These are phyloP conservation scores for Megaceryle torquata DNA, from an alignment of 2,113 vertebrate species.

Conservation along the genomic window DNA sequence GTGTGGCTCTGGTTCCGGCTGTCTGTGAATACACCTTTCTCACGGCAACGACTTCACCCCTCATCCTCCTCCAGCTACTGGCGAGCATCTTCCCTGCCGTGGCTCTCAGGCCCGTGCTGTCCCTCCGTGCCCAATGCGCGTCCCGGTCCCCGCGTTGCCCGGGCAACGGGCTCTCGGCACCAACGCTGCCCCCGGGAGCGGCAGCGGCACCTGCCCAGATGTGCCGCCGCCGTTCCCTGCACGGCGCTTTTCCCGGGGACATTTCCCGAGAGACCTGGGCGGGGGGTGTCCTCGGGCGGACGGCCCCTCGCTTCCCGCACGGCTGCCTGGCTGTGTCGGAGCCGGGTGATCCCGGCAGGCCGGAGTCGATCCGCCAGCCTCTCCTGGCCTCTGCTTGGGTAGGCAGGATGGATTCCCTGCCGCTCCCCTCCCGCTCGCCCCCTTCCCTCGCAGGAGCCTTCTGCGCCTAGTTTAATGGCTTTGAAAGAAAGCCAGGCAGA, in stretches of 20 bases:
- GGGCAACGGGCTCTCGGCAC: conserved; percentile 71
- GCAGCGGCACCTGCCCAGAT: background rate
- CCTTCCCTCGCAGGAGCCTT: conserved; percentile 62
- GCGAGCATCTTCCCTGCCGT: background rate
- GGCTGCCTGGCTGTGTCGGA: conserved; percentile 28
- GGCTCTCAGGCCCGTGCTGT: background rate
- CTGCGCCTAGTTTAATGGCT: conserved; percentile 83
- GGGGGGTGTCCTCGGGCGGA: background rate
- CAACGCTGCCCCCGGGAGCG: background rate
- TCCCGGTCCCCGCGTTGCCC: conserved; percentile 70
- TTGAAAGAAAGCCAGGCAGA: conserved; percentile 70
- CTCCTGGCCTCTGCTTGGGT: conserved; percentile 58
- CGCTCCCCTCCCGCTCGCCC: conserved; percentile 54
- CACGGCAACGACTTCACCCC: fast-evolving
- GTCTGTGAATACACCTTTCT: background rate
- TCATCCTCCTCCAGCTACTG: background rate
- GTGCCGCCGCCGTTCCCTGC: background rate
- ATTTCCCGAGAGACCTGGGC: background rate
- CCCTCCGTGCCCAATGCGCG: conserved; percentile 1
- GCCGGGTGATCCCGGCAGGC: conserved; percentile 49
- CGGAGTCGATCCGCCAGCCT: conserved; percentile 56
- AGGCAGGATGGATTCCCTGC: conserved; percentile 39
- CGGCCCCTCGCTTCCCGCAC: background rate
- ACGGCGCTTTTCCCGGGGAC: background rate
- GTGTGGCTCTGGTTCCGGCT: fast-evolving